These are phyloP conservation scores for Orchestes rusci DNA, from an alignment of 2,888 invertebrate genomes.

Conservation along the genomic window DNA sequence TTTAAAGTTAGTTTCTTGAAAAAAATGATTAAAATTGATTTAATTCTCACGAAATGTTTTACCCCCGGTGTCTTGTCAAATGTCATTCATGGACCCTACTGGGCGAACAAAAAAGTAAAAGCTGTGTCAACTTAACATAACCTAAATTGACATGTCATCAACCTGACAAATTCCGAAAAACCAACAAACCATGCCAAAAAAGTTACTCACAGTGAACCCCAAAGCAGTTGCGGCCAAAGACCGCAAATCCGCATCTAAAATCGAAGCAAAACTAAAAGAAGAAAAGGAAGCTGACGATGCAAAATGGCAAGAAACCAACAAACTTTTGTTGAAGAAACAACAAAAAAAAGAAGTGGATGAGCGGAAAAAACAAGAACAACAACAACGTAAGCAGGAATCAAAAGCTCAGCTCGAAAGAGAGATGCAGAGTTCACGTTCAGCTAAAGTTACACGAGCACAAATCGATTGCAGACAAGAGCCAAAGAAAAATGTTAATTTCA, in stretches of 20 bases:
- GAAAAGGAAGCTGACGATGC: not conserved
- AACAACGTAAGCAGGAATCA: slow-evolving; percentile 2
- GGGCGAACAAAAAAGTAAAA: no score
- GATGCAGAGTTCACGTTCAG: not conserved
- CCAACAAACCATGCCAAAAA: slow-evolving; percentile 19
- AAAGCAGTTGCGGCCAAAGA: slow-evolving; percentile 11
- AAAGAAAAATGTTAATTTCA: not conserved
- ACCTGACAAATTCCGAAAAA: no score
- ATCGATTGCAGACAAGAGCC: not conserved
- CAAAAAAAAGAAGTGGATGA: slow-evolving; percentile 7
- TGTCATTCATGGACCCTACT: no score
- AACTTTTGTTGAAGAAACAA: slow-evolving; percentile 2
- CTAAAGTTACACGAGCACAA: not conserved
- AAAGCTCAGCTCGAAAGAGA: slow-evolving; percentile 4
- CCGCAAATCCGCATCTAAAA: slow-evolving; percentile 1
- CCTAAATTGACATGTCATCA: no score
- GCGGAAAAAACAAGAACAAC: slow-evolving; percentile 1
- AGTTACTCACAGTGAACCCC: slow-evolving; percentile 8
- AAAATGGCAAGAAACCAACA: slow-evolving; percentile 2
- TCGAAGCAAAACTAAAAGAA: not conserved
- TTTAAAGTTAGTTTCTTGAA: no score
- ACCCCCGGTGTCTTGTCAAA: no score
- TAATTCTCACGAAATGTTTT: no score
- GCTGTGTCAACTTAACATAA: no score
- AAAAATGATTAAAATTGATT: no score